Base-by-base conservation (phyloP, 2,113 vertebrate genomes). In the Xyrauchen texanus region DNA sequence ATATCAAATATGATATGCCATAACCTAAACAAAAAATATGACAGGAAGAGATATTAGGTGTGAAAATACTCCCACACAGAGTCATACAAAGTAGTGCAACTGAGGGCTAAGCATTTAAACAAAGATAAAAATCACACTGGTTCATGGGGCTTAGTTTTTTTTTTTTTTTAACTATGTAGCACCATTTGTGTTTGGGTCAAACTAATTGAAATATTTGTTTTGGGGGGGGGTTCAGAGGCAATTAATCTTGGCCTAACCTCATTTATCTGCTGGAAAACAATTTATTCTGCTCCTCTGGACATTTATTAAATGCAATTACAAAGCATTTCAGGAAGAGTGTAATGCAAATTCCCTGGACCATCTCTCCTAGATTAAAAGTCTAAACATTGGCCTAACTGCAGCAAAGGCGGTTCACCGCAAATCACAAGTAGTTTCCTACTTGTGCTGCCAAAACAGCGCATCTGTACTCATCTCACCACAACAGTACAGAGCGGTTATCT, bases 241-340 rank as follows among this genome's bases (percentile, higher is more conserved):
- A 85, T 85, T 85, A 76, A 85, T 85, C 84, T 81, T 76, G 66
- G 78, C 66, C 67, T 57, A 81, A 75, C 57, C 52, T 72, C 58
- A 21, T 85, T 85, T 85, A 86, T 81, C 70, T 67, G 52, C 72
- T 53, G 52, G 66, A 70, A 80, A 77, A 55, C 42, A 9, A 82
- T 83, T 85, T 78, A 68, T 83, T 82, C 9, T 34, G 55, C 76
- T 80, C 71, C 81, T 77, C 49, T 66, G 73, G 69, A 82, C 78
- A 78, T 85, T 87, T 83, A 87, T 80, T 80, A 83, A 85, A 82
- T 60, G 63, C 82, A 86, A 86, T 85, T 84, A 82, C 58, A 77
- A 81, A 51, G 60, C 21, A 63, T 81, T 78, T 76, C 55, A 80
- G 60, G 78, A 63, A 74, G 45, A 62, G 65, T 13, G 67, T 67